phyloP scores from a whole-genome alignment of 2,888 invertebrate genomes.

The Aquatica leii region DNA sequence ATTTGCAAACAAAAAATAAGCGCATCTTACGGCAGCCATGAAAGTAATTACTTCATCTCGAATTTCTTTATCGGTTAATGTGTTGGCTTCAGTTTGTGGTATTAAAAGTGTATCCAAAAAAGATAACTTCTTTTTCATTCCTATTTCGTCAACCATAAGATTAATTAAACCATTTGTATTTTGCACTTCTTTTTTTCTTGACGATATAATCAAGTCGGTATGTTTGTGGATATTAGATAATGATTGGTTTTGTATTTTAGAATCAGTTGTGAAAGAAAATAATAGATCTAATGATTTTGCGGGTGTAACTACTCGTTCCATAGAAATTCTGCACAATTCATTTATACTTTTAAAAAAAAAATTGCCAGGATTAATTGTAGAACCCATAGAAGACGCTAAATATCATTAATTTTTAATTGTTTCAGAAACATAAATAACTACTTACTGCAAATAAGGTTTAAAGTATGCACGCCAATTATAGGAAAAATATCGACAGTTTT shows the following conservation, averaged over 20 bases:
- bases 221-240: constrained; percentile 61
- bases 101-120: constrained; percentile 72
- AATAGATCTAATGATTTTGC: constrained; percentile 63
- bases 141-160: constrained; percentile 49
- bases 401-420: too few species aligned
- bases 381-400: too few species aligned
- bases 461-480: too few species aligned
- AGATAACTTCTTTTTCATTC: constrained; percentile 69
- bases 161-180: background rate
- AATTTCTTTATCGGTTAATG: constrained; percentile 67
- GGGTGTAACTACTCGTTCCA: constrained; percentile 52
- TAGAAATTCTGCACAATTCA: constrained; percentile 55
- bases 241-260: constrained; percentile 64
- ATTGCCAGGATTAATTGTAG: too few species aligned
- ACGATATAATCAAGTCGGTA: constrained; percentile 65
- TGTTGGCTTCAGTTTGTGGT: constrained; percentile 65
- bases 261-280: constrained; percentile 67
- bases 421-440: too few species aligned
- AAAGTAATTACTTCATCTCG: constrained; percentile 78
- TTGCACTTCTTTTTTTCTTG: constrained; percentile 55
- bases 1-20: background rate
- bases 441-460: too few species aligned
- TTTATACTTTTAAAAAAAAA: constrained; percentile 65
- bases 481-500: too few species aligned
- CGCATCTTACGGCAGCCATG: constrained; percentile 70